Evolutionary conservation across 2,797 vertebrate species (phyloP).

Genomic region (Alexandromys oeconomus): DNA sequence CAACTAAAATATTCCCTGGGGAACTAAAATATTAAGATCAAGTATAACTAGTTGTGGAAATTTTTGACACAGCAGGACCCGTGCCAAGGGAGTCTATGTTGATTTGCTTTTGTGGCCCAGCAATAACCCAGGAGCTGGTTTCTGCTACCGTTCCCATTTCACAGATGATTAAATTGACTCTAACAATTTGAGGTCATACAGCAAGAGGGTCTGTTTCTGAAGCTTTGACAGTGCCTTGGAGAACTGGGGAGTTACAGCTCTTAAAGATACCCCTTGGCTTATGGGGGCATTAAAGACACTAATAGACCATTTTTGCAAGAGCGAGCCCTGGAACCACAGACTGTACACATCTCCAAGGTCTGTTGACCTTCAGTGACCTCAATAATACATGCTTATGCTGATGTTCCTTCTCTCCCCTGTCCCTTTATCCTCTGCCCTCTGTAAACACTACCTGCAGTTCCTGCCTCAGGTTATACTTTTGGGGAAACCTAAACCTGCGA

Average conservation of each 20-base stretch:
- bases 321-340: neutral
- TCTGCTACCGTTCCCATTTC: slow-evolving; percentile 12
- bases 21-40: slow-evolving; percentile 20
- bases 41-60: neutral
- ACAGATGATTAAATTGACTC: slow-evolving; percentile 40
- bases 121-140: neutral
- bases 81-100: neutral
- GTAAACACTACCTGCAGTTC: neutral
- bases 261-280: neutral
- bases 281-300: no score
- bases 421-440: neutral
- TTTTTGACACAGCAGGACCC: neutral
- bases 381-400: neutral
- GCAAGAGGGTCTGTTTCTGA: neutral
- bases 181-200: slow-evolving; percentile 16
- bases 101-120: neutral
- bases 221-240: neutral
- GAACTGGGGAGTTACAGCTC: neutral
- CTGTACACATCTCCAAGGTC: neutral
- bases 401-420: neutral
- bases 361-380: neutral
- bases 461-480: neutral
- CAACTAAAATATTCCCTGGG: neutral
- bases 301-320: neutral
- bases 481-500: neutral